Conservation (phyloP, 2,888 invertebrate genomes). For the Amaurobius ferox region DNA sequence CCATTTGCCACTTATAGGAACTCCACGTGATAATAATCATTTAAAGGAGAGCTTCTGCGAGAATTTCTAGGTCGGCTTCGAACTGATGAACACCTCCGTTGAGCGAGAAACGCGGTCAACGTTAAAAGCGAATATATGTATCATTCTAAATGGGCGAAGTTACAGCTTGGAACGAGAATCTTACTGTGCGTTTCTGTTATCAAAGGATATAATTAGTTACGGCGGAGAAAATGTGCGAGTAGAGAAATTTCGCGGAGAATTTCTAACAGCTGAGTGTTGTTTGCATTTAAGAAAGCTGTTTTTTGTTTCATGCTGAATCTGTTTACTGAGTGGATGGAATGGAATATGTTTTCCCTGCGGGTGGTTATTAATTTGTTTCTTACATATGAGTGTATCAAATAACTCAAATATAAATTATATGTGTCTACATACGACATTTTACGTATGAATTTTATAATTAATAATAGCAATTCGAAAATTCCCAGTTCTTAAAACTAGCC, state of each 20-base stretch:
- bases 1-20: neutral
- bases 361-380: too few species aligned
- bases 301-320: neutral
- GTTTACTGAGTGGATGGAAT: too few species aligned
- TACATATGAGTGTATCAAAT: too few species aligned
- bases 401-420: too few species aligned
- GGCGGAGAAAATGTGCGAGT: neutral
- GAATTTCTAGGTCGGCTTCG: slow-evolving; percentile 2
- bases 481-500: too few species aligned
- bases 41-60: neutral
- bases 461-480: too few species aligned
- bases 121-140: neutral
- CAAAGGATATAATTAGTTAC: neutral
- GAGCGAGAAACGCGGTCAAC: neutral
- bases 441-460: too few species aligned
- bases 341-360: too few species aligned
- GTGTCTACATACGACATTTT: too few species aligned
- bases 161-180: neutral
- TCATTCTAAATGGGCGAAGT: neutral
- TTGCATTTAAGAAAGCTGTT: neutral
- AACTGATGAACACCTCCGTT: neutral
- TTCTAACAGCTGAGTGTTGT: neutral
- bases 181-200: neutral
- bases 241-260: neutral
- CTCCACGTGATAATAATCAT: neutral